Conservation (phyloP, 2,113 vertebrate species). For the Toxotes chatareus region DNA sequence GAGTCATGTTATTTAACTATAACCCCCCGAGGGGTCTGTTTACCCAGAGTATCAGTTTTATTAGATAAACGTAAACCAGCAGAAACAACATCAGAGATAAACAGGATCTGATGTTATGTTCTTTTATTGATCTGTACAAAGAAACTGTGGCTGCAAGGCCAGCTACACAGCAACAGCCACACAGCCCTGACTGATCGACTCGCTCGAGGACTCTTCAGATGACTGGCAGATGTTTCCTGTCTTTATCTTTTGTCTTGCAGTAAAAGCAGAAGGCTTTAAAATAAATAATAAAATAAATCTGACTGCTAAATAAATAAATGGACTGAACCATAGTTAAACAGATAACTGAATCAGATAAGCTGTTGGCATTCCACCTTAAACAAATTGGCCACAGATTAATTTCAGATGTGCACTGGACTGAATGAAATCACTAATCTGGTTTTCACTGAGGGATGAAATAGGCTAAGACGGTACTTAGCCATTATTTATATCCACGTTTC, state of each 20-base stretch:
- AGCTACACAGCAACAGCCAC: not conserved
- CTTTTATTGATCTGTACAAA: not conserved
- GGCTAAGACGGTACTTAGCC: not conserved
- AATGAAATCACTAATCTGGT: constrained; percentile 17
- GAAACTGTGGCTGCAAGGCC: not conserved
- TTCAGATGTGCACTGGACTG: not conserved
- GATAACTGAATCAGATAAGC: not conserved
- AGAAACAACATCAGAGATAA: not conserved
- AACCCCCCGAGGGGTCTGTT: not conserved
- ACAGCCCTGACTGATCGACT: not conserved
- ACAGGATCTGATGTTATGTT: not conserved
- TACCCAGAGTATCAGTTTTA: not conserved
- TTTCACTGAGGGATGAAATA: constrained; percentile 29
- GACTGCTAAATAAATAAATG: not conserved
- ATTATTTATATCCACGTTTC: constrained; percentile 38
- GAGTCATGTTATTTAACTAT: not conserved
- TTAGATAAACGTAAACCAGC: too few relatives aligned
- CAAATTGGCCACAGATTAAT: constrained; percentile 32
- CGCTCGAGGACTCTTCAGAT: not conserved
- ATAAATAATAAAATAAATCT: not conserved
- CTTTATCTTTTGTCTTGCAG: not conserved
- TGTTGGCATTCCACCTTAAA: not conserved
- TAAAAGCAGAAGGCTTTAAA: not conserved
- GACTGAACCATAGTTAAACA: not conserved
- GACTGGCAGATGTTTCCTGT: not conserved